A percentile compares a stretch with the other conserved stretches of the same genome.
These are phyloP conservation scores for Tyrannus savana DNA, from an alignment of 2,113 vertebrate species.

Conservation along the genomic window DNA sequence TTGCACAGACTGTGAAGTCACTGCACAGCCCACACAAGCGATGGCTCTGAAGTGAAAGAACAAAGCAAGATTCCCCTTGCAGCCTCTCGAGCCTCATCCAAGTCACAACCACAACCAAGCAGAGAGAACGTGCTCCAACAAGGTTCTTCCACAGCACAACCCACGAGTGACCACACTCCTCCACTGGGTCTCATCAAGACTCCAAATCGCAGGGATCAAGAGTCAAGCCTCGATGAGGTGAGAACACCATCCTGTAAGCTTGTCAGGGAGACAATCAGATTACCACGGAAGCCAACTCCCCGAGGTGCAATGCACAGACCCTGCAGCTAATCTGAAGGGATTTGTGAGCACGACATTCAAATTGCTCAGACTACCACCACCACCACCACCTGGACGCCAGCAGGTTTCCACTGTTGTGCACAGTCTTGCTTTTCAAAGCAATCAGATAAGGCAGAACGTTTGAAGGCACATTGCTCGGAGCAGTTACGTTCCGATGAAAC, in stretches of 20 bases:
- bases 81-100: background rate
- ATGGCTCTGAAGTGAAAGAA: background rate
- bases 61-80: background rate
- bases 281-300: background rate
- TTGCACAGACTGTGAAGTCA: background rate
- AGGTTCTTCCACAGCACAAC: background rate
- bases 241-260: background rate
- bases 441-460: background rate
- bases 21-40: accelerated
- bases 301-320: background rate
- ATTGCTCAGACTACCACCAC: background rate
- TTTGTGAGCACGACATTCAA: background rate
- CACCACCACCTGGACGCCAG: background rate
- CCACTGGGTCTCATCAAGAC: background rate
- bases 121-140: background rate
- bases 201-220: background rate
- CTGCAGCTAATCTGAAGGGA: background rate
- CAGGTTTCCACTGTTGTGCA: background rate
- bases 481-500: background rate
- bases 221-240: background rate
- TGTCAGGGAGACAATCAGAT: background rate
- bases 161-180: background rate
- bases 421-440: background rate
- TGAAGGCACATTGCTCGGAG: background rate
- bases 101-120: background rate